Evolutionary conservation across 2,888 invertebrate genomes (phyloP), one percentile per base, ranked within the genome.

Genomic region (Elmis aenea): DNA sequence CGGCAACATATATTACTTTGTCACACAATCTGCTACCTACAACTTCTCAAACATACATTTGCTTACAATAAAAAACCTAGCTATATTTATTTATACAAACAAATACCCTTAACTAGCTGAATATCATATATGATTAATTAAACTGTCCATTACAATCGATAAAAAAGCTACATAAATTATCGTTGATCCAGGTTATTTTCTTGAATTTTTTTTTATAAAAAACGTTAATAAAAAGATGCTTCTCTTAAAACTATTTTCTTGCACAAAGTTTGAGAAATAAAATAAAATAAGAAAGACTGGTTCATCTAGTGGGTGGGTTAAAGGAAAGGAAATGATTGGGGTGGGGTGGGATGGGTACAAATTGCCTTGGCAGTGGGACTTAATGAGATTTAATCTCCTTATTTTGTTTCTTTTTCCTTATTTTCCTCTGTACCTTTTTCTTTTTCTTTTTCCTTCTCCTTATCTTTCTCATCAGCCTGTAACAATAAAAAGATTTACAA

Each of bases 391-490:
- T 42, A 43, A 45, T 40, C 51, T 46, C 50, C 61, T 69, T 64
- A 70, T 58, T 70, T 70, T 43, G 64, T 61, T 55, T 79, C 79
- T 59, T 81, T 81, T 58, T 83, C 77, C 66, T 79, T 78, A 60
- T 79, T 82, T 61, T 81, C 80, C 62, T 84, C 83, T 50, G 81
- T 78, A 49, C 76, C 73, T 54, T 73, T 74, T 45, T 75, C 73
- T 38, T 70, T 68, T 48, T 79, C 78, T 46, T 65, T 65, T 40
- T 69, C 70, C 53, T 79, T 83, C 54, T 85, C 85, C 62, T 85
- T n/a, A n/a, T n/a, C n/a, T n/a, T n/a, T 84, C 59, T 85, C 85
- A 55, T 85, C 85, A 53, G 82, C 82, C 81, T 86, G 70, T n/a
- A 74, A 71, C 14, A 39, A 32, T 33, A 40, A 11, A 18, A 18